Evolutionary conservation across 2,888 invertebrate species (phyloP), one percentile per base, ranked within the genome.

Genomic region (Ferdinandea cuprea): DNA sequence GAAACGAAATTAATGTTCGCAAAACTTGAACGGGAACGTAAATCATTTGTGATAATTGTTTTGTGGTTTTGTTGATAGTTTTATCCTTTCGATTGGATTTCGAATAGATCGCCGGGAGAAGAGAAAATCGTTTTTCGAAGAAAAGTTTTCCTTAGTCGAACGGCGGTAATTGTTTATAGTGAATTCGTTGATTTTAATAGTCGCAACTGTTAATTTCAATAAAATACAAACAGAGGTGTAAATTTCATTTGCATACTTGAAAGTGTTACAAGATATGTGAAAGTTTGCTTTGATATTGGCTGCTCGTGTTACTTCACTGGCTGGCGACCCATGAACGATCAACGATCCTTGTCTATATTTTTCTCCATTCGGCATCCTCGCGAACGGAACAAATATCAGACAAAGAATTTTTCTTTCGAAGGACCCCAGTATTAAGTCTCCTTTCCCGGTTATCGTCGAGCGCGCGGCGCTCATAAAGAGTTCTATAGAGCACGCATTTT

Each of bases 21-120:
- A 11, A 17, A 65, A 65, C 17, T 28, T 50, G 15, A 50, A 40
- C 13, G 2, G n/a, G n/a, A 25, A 25, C 2, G 3, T 3, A 25
- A 25, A 25, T 37, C 9, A 25, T 63, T 2, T 25, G 35, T 17
- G 30, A 44, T 59, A 25, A 35, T 58, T 19, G 21, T 21, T 56
- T 37, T 56, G 40, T 21, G 19, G 4, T 13, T 17, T 54, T 56
- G n/a, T 19, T 56, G 21, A 19, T 21, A 32, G 52, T 52, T 52
- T 19, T 11, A 32, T 56, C 11, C 35, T n/a, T 11, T 9, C 11
- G 28, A 8, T 32, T 32, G n/a, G n/a, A n/a, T n/a, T n/a, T n/a
- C n/a, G n/a, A 32, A 17, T 32, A 32, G 17, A 32, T 19, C 32
- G 9, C 9, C n/a, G 46, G 37, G 11, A 5, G 5, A 6, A 48